These are phyloP conservation scores for Trissolcus basalis DNA, from an alignment of 1,140 invertebrate genomes.

Conservation along the genomic window DNA sequence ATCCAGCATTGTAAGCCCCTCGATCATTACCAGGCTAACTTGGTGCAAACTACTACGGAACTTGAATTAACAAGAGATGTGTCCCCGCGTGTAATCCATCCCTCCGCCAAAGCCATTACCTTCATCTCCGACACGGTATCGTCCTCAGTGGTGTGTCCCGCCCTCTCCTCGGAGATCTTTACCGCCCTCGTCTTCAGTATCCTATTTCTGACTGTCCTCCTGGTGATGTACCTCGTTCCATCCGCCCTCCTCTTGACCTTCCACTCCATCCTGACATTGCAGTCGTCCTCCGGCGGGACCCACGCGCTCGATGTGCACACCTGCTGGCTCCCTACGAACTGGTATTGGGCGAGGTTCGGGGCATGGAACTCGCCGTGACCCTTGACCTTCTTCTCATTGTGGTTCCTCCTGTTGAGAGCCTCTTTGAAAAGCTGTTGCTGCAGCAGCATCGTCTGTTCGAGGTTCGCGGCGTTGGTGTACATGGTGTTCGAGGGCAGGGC, in stretches of 20 bases:
- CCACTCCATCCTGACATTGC: slow-evolving; percentile 82
- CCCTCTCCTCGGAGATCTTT: slow-evolving; percentile 82
- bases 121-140: slow-evolving; percentile 89
- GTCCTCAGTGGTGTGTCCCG: slow-evolving; percentile 87
- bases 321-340: slow-evolving; percentile 79
- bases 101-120: slow-evolving; percentile 63
- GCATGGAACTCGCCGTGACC: slow-evolving; percentile 74
- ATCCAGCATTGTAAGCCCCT: slow-evolving; percentile 3
- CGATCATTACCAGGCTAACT: slow-evolving; percentile 3
- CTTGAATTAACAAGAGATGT: slow-evolving; percentile 3
- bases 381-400: slow-evolving; percentile 61
- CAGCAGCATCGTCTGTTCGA: slow-evolving; percentile 84
- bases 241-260: slow-evolving; percentile 88
- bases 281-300: slow-evolving; percentile 68
- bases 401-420: slow-evolving; percentile 73
- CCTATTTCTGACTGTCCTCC: slow-evolving; percentile 82
- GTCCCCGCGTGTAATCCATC: not conserved
- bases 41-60: not conserved
- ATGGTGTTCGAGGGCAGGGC: slow-evolving; percentile 77
- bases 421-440: slow-evolving; percentile 84
- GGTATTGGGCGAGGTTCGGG: slow-evolving; percentile 79
- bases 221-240: slow-evolving; percentile 86
- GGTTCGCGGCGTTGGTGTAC: slow-evolving; percentile 85
- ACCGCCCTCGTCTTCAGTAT: slow-evolving; percentile 83
- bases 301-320: slow-evolving; percentile 68